These are phyloP conservation scores for Buceros bicornis DNA, from an alignment of 2,797 vertebrate species.

Conservation along the genomic window DNA sequence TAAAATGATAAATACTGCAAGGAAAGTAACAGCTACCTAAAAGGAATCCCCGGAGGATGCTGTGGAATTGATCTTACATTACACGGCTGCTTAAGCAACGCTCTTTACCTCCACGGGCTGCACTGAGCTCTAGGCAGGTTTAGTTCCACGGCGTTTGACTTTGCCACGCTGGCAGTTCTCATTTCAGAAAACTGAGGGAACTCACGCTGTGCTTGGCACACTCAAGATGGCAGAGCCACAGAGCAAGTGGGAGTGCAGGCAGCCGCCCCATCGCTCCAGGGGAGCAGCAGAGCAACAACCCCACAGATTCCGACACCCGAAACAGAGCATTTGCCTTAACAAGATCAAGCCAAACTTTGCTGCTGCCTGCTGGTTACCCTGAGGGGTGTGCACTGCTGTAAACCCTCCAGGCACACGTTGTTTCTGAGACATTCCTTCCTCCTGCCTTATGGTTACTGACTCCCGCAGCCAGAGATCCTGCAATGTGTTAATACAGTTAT, in stretches of 20 bases:
- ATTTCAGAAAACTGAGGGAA: background rate
- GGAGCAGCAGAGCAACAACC: background rate
- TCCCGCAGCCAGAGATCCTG: background rate
- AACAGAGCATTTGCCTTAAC: background rate
- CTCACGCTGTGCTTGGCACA: rapidly evolving
- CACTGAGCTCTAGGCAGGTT: background rate
- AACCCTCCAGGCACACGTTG: background rate
- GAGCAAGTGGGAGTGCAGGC: background rate
- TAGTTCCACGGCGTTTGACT: background rate
- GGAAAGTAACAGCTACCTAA: background rate
- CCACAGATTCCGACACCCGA: background rate
- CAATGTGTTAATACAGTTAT: background rate
- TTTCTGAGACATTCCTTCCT: background rate
- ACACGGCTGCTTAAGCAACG: slow-evolving; percentile 36
- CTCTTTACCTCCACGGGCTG: background rate
- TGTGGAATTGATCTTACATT: background rate
- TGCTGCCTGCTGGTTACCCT: background rate
- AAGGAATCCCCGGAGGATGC: background rate
- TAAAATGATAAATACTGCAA: slow-evolving; percentile 8
- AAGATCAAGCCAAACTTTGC: background rate
- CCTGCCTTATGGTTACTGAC: background rate
- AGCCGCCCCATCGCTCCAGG: background rate
- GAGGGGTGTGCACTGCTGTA: background rate
- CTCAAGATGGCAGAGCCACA: background rate
- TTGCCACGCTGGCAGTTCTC: background rate